phyloP scores from a whole-genome alignment of 2,888 invertebrate genomes.

The Choristoneura rosaceana region DNA sequence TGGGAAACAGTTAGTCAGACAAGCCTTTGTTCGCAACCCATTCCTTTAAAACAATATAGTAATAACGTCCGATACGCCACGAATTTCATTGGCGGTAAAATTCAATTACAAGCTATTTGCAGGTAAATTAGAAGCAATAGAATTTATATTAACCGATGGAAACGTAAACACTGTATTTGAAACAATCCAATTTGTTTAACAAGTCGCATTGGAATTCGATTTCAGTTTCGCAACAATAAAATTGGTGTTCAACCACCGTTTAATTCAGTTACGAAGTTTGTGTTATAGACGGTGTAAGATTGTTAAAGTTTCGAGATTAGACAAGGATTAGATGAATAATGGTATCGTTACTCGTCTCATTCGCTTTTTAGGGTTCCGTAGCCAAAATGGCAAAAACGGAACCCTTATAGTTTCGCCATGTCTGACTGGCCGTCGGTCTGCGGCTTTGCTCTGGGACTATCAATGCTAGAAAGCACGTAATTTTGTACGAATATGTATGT shows the following conservation, averaged over 20 bases:
- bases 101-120: not conserved
- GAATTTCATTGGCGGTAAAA: not conserved
- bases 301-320: not conserved
- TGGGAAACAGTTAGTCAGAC: no score
- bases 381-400: no score
- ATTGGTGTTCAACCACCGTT: not conserved
- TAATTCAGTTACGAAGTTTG: constrained; percentile 5
- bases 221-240: not conserved
- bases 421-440: no score
- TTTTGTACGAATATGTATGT: no score
- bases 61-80: no score
- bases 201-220: not conserved
- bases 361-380: no score
- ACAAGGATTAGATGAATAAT: not conserved
- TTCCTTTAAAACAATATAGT: no score
- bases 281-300: not conserved
- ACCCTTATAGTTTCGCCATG: no score
- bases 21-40: no score
- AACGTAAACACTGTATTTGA: constrained; percentile 10
- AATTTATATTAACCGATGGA: not conserved
- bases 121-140: constrained; percentile 7
- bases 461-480: no score
- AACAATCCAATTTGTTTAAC: constrained; percentile 11
- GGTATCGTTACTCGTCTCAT: not conserved
- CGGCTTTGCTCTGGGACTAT: no score